Percentiles rank a stretch among this genome's conserved stretches.
Evolutionary conservation across 2,113 vertebrate species (phyloP).

Genomic region (Gymnarchus niloticus): DNA sequence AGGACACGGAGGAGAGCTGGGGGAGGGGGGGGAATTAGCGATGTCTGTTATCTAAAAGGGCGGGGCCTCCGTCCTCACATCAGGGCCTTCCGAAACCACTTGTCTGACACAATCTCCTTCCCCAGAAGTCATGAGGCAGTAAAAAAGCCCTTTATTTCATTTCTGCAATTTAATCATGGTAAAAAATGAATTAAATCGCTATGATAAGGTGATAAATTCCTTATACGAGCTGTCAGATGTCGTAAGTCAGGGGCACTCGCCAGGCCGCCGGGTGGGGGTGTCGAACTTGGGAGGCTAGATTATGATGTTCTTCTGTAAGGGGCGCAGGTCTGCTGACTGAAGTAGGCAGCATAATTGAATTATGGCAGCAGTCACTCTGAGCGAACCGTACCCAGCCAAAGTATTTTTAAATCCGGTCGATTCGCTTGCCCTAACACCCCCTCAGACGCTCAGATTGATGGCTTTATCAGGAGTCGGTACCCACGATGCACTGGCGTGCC

Average conservation of each 20-base stretch:
- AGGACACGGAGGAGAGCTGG: background rate
- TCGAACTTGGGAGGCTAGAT: conserved; percentile 25
- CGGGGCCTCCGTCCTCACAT: background rate
- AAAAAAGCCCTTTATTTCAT: conserved; percentile 36
- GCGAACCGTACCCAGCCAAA: conserved; percentile 36
- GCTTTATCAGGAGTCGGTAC: conserved; percentile 70
- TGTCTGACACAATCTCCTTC: background rate
- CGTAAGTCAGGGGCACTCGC: conserved; percentile 28
- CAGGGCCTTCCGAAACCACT: background rate
- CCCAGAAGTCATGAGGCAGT: conserved; percentile 25
- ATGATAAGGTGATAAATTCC: conserved; percentile 44
- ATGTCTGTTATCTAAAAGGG: background rate
- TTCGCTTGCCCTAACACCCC: conserved; percentile 33
- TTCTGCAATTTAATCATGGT: conserved; percentile 43
- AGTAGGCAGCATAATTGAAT: conserved; percentile 29
- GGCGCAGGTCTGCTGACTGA: conserved; percentile 9
- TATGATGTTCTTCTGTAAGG: conserved; percentile 27
- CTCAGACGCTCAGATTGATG: conserved; percentile 58
- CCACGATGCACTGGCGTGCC: conserved; percentile 67
- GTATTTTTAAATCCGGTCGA: conserved; percentile 37
- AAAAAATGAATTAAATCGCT: conserved; percentile 41
- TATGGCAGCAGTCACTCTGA: conserved; percentile 39
- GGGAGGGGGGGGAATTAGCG: background rate
- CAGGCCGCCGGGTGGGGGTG: conserved; percentile 13
- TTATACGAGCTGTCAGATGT: conserved; percentile 41